These are phyloP conservation scores for Drosophila bunnanda DNA, from an alignment of 2,888 invertebrate species.

Conservation along the genomic window DNA sequence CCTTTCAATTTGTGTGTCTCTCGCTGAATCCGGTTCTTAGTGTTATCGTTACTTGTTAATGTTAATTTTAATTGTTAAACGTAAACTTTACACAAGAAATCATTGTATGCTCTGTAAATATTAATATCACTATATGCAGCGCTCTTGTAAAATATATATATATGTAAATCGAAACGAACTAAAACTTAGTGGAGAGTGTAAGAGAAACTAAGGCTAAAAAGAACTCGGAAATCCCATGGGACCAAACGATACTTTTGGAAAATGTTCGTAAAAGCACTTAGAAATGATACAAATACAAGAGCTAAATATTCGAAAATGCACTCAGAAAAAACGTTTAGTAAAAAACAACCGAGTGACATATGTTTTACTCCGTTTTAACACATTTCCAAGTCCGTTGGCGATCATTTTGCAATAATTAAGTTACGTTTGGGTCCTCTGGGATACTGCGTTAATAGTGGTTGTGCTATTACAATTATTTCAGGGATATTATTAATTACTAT, in stretches of 20 bases:
- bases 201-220: conserved; percentile 31
- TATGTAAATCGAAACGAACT: conserved; percentile 33
- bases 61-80: conserved; percentile 22
- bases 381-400: not conserved
- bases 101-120: conserved; percentile 62
- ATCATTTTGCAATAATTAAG: not conserved
- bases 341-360: not conserved
- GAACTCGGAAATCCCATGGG: conserved; percentile 9
- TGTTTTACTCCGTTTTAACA: not conserved
- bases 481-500: conserved; percentile 35
- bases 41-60: conserved; percentile 40
- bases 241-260: not conserved
- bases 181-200: conserved; percentile 56
- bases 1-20: conserved; percentile 42
- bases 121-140: conserved; percentile 80
- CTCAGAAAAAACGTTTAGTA: not conserved
- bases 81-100: conserved; percentile 62
- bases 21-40: conserved; percentile 34
- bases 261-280: not conserved
- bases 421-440: not conserved
- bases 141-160: conserved; percentile 58
- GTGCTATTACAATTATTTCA: conserved; percentile 39
- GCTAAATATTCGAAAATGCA: not conserved
- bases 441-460: conserved; percentile 21
- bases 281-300: not conserved